A percentile compares a stretch with the other conserved stretches of the same genome.
Evolutionary conservation across 30 jellyfish, hydroid and myxozoan species (phyloP).

Genomic region (Hydra vulgaris): DNA sequence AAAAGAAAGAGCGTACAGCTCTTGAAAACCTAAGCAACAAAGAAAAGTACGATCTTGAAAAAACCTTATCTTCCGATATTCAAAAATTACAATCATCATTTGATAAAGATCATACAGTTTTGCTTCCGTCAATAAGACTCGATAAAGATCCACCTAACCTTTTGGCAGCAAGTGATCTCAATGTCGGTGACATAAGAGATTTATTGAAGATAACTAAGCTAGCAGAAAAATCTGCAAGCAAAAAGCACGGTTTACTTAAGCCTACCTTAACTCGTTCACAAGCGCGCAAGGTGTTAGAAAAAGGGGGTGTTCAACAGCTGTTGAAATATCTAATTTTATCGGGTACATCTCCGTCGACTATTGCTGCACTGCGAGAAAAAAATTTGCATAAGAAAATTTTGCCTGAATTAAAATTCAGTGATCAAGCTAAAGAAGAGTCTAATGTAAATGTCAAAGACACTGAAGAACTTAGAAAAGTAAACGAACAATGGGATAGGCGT

Average conservation of each 20-base stretch:
- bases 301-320: conserved; percentile 2
- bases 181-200: conserved; percentile 13
- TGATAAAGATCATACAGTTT: background rate
- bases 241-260: conserved; percentile 12
- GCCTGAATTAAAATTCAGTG: background rate
- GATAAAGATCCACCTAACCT: background rate
- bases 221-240: conserved; percentile 20
- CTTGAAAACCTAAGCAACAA: conserved; percentile 1
- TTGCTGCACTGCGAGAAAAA: background rate
- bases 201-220: conserved; percentile 4
- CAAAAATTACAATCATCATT: conserved; percentile 12
- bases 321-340: background rate
- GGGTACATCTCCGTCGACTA: background rate
- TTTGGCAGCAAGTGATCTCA: background rate
- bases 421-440: background rate
- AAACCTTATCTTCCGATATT: conserved; percentile 9
- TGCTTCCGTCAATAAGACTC: background rate
- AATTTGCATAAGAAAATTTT: background rate
- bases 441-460: background rate
- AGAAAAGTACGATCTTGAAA: conserved; percentile 12
- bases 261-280: background rate
- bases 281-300: background rate
- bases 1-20: background rate
- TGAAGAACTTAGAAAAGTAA: background rate
- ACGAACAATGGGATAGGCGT: background rate